Percentiles rank a stretch among this genome's conserved stretches.
These are phyloP conservation scores for Cryptotermes secundus DNA, from an alignment of 1,140 invertebrate species.

Conservation along the genomic window DNA sequence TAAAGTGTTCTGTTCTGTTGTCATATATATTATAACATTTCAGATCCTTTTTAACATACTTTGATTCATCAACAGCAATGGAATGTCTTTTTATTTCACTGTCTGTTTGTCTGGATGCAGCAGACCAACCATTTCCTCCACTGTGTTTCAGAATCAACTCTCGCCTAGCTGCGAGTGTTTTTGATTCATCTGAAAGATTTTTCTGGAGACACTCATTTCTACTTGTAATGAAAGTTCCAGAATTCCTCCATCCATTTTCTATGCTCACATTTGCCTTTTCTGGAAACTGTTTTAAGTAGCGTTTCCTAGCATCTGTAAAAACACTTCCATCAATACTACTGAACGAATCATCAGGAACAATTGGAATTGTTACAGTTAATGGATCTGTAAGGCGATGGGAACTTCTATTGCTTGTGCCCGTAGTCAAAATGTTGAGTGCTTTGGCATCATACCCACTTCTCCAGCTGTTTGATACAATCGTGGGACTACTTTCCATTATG, in stretches of 20 bases:
- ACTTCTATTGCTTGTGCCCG: background rate
- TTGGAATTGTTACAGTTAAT: slow-evolving; percentile 31
- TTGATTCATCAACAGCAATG: slow-evolving; percentile 57
- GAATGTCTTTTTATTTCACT: slow-evolving; percentile 54
- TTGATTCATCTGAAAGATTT: background rate
- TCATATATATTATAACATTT: slow-evolving; percentile 34
- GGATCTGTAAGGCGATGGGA: slow-evolving; percentile 21
- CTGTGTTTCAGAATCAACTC: slow-evolving; percentile 22
- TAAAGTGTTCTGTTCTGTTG: slow-evolving; percentile 38
- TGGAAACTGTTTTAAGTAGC: slow-evolving; percentile 32
- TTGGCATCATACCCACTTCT: background rate
- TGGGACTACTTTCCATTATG: background rate
- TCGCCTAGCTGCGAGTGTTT: slow-evolving; percentile 15
- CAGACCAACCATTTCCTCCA: background rate
- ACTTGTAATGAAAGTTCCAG: background rate
- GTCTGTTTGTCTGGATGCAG: background rate
- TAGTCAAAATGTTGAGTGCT: background rate
- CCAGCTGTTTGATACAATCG: background rate
- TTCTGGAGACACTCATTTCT: background rate
- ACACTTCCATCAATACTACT: background rate
- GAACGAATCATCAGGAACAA: slow-evolving; percentile 29
- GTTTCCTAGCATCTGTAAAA: background rate
- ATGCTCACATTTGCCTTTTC: background rate
- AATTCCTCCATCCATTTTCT: background rate
- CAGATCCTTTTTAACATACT: slow-evolving; percentile 45